These are phyloP conservation scores for Arizona elegans DNA, from an alignment of 2,113 vertebrate species.

Conservation along the genomic window DNA sequence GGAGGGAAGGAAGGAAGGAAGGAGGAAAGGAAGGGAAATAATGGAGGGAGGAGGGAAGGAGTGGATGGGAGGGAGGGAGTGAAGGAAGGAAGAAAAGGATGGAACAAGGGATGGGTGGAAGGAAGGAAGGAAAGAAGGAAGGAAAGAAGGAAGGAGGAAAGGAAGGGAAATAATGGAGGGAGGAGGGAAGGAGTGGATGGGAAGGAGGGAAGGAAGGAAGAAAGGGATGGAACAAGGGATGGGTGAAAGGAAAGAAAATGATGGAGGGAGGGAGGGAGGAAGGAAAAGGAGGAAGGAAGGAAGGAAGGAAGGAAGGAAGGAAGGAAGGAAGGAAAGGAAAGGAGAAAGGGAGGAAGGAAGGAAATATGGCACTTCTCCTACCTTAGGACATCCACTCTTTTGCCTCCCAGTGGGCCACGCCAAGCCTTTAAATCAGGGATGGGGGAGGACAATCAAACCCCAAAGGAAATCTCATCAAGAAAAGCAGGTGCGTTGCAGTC, in stretches of 20 bases:
- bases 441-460: not conserved
- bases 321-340: not conserved
- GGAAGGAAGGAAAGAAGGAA: not conserved
- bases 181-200: no score
- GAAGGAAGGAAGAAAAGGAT: no score
- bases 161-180: not conserved
- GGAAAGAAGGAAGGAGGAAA: not conserved
- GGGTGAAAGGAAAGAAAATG: no score
- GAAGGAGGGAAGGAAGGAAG: not conserved
- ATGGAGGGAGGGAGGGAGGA: no score
- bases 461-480: not conserved
- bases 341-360: not conserved
- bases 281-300: no score
- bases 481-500: slow-evolving; percentile 60
- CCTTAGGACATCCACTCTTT: not conserved
- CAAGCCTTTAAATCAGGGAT: not conserved
- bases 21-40: not conserved
- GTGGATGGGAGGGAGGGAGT: no score
- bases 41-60: not conserved
- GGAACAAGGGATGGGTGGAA: no score
- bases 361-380: not conserved
- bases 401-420: not conserved
- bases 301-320: not conserved
- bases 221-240: no score
- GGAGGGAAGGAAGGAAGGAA: not conserved